Base-by-base conservation (phyloP, 2,888 invertebrate genomes). In the Dermolepida albohirtum region DNA sequence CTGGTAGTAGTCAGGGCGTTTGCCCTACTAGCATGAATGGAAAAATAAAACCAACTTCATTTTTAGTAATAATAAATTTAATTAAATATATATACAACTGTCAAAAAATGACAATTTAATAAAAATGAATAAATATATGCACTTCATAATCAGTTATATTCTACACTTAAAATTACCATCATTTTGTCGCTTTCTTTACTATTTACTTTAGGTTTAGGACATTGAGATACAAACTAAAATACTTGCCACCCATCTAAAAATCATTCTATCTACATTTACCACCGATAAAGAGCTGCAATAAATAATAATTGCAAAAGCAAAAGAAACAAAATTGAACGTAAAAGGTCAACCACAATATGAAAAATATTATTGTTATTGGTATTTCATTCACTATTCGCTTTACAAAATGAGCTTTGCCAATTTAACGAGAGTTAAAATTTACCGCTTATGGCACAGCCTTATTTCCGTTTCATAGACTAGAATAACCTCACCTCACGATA, bases 401-500 rank as follows among this genome's bases (percentile, higher is more conserved):
- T 29, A 44, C 59, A 34, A 59, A 34, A 59, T 59, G 59, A 54
- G 64, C 64, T 68, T 64, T 65, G 64, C 67, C 55, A 62, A 57
- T 64, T 63, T 65, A 40, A 71, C 62, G 66, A 67, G 51, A 67
- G 64, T 67, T 71, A 67, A 68, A 71, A 66, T 71, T 71, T 70
- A 70, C 69, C 78, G 12, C 77, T 79, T 78, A 78, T 74, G 80
- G 80, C 83, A 83, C 83, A 83, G 83, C 83, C 83, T 81, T 81
- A 80, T 79, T 78, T 77, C 78, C 78, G 78, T 73, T 74, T 72
- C 70, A 72, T 70, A 72, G 76, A 76, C 76, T 76, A 76, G 75
- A 76, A 75, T 74, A 70, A 74, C 74, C 74, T 75, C 73, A 74
- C 74, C 74, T 75, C 73, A 73, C 70, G 75, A 76, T 74, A 52